Conservation (phyloP, 2,797 vertebrate genomes). For the Cacajao melanocephalus region DNA sequence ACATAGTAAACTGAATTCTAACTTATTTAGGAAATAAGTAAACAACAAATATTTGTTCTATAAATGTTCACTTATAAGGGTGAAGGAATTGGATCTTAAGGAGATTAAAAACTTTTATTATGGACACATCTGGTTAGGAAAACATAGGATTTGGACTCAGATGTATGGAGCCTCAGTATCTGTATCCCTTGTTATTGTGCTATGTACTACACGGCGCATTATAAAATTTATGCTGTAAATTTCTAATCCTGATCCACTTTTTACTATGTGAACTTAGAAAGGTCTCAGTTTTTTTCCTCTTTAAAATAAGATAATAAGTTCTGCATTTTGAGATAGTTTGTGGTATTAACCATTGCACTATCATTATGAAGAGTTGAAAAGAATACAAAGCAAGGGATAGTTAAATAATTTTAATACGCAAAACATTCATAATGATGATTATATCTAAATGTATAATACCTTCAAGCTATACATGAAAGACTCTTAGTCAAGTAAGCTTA, state of each 20-base stretch:
- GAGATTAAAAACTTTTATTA: background rate
- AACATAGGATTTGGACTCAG: background rate
- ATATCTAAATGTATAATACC: background rate
- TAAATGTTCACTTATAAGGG: background rate
- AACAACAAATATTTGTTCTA: background rate
- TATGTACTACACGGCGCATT: rapidly evolving
- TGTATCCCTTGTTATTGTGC: background rate
- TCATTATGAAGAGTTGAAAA: background rate
- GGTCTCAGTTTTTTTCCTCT: background rate
- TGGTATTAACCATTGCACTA: background rate
- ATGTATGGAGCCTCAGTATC: background rate
- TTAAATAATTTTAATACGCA: background rate
- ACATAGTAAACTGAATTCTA: conserved; percentile 44
- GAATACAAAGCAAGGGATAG: background rate
- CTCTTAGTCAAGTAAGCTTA: background rate
- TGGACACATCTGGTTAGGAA: background rate
- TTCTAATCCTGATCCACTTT: background rate
- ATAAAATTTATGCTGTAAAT: background rate
- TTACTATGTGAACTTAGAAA: background rate
- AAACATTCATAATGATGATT: background rate
- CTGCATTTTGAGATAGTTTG: background rate
- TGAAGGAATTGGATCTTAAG: background rate
- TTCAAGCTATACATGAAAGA: background rate
- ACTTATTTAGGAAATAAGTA: background rate
- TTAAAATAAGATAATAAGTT: background rate